Evolutionary conservation across 2,888 invertebrate genomes (phyloP), one percentile per base, ranked within the genome.

Genomic region (Bruchidius siliquastri): DNA sequence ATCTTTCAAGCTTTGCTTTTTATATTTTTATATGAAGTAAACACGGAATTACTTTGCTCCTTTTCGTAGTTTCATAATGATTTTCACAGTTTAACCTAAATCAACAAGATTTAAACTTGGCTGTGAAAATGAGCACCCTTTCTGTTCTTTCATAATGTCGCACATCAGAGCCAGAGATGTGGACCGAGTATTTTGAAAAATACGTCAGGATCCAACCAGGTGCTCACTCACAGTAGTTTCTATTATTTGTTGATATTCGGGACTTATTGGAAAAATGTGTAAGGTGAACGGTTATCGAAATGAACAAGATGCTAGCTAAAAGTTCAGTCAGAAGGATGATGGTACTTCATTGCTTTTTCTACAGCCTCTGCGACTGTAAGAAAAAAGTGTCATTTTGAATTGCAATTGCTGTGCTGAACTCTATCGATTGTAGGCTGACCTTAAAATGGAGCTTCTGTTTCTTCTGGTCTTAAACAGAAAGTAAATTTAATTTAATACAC

Each of bases 101-200:
- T 21, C 68, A 10, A 22, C 68, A 21, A 21, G 22, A 68, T 68
- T 22, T 68, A 68, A 68, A 68, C 68, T 68, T 68, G 21, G 68
- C 71, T 72, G 22, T 26, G 71, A 73, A 69, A 66, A 71, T 66
- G 67, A 68, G 72, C 73, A 74, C 76, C 72, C 71, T 68, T 68
- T 68, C 2, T 68, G 1, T 68, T 68, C 68, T 21, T 1, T 68
- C 69, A 68, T 21, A 71, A 72, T 78, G 78, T 77, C 75, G 84
- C 85, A 84, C 85, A 80, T 79, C 82, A 81, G 82, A 81, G 75
- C 78, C 81, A 80, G 80, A 83, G 83, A 77, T 80, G 84, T 86
- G 84, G 85, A 81, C 85, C 85, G 81, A 85, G 86, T 86, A 86
- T 86, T 86, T 82, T 30, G 75, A 68, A 76, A 82, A 86, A 86